These are phyloP conservation scores for Phainopepla nitens DNA, from an alignment of 2,113 vertebrate genomes.

Conservation along the genomic window DNA sequence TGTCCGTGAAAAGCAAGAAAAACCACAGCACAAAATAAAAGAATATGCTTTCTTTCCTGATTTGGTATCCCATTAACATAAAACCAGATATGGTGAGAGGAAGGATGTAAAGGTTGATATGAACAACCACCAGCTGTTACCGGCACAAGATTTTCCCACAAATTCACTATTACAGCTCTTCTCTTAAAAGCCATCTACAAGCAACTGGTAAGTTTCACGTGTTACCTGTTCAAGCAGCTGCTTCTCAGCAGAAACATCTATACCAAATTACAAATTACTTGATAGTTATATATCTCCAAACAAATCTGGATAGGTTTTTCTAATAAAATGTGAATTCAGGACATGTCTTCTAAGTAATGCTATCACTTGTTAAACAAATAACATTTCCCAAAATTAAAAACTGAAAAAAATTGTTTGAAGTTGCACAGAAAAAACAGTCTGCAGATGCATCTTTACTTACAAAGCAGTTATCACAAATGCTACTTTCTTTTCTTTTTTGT, in stretches of 20 bases:
- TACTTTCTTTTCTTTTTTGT: slow-evolving; percentile 82
- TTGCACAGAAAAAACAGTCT: slow-evolving; percentile 53
- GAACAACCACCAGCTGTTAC: not conserved
- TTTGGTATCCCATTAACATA: not conserved
- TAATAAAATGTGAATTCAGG: not conserved
- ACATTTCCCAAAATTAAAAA: not conserved
- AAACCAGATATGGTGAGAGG: not conserved
- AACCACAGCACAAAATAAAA: not conserved
- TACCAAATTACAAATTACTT: not conserved
- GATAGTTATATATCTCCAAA: not conserved
- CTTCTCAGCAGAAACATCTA: not conserved
- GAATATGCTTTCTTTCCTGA: not conserved
- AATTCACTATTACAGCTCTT: not conserved
- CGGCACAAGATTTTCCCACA: not conserved
- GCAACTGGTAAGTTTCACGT: not conserved
- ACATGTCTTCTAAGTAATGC: not conserved
- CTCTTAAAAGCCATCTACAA: not conserved
- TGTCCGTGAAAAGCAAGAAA: not conserved
- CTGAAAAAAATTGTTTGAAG: slow-evolving; percentile 48
- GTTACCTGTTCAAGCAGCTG: not conserved
- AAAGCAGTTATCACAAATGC: slow-evolving; percentile 70
- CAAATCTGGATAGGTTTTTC: not conserved
- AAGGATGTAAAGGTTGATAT: not conserved
- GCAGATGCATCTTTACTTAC: slow-evolving; percentile 51
- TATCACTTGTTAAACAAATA: not conserved